phyloP scores from a whole-genome alignment of 2,888 invertebrate species.

The Schrankia costaestrigalis region DNA sequence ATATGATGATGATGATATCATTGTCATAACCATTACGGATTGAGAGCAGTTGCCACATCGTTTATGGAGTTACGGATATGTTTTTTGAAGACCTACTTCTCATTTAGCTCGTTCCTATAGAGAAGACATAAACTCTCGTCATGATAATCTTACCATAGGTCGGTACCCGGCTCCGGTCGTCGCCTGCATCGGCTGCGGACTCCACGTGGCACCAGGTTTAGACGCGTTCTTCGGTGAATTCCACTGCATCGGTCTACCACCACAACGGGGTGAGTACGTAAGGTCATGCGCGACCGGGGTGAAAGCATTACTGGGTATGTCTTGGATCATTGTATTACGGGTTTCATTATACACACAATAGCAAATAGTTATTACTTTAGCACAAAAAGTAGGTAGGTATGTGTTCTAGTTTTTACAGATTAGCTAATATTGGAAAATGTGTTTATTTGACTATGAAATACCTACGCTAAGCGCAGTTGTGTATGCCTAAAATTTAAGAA shows the following conservation, averaged over 20 bases:
- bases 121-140: no score
- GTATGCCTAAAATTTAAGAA: no score
- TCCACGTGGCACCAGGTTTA: constrained; percentile 90
- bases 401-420: no score
- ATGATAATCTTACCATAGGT: constrained; percentile 93
- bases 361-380: no score
- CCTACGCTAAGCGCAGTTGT: no score
- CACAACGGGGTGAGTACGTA: constrained; percentile 42
- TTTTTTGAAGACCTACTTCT: not conserved
- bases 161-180: constrained; percentile 93
- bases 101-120: constrained; percentile 9
- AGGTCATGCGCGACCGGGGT: constrained; percentile 27
- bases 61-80: not conserved
- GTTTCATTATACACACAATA: no score
- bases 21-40: no score
- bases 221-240: constrained; percentile 93
- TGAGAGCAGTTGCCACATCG: not conserved
- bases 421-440: no score
- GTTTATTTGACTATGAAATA: no score
- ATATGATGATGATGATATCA: no score
- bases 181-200: constrained; percentile 93
- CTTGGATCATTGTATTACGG: no score
- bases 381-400: no score
- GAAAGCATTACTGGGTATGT: constrained; percentile 30
- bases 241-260: constrained; percentile 91